Conservation (phyloP, 2,113 vertebrate species). For the Pangasianodon gigas region DNA sequence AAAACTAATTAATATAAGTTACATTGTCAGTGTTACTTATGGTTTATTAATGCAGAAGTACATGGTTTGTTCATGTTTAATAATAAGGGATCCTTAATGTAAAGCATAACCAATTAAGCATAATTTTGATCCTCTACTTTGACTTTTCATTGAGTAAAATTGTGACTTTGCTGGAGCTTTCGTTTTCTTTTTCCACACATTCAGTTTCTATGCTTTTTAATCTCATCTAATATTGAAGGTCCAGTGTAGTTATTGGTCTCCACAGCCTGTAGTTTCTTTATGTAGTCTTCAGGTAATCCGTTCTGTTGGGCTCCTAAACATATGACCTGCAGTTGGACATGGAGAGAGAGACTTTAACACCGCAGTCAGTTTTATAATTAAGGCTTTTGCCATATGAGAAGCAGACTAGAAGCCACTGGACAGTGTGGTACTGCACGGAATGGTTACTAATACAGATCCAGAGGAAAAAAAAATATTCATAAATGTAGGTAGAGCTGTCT, state of each 20-base stretch:
- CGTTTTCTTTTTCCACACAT: background rate
- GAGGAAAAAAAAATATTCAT: background rate
- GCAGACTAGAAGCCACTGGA: no score
- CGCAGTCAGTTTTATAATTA: background rate
- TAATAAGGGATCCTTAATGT: background rate
- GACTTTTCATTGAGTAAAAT: background rate
- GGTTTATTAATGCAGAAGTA: background rate
- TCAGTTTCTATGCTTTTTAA: slow-evolving; percentile 48
- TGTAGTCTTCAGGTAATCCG: slow-evolving; percentile 80
- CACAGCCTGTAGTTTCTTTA: slow-evolving; percentile 79
- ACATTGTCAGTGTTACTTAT: background rate
- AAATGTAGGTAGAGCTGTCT: background rate
- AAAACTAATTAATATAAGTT: no score
- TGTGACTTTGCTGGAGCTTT: background rate
- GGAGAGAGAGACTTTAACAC: background rate
- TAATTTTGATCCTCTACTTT: background rate
- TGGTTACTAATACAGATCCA: background rate
- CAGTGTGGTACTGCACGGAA: background rate
- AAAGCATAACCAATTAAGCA: background rate
- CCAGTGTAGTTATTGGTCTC: slow-evolving; percentile 86
- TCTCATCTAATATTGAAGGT: slow-evolving; percentile 63
- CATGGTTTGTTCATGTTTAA: background rate
- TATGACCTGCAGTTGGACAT: slow-evolving; percentile 75
- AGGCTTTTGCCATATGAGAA: background rate
- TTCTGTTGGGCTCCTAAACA: slow-evolving; percentile 88